Evolutionary conservation across 2,888 invertebrate genomes (phyloP), one percentile per base, ranked within the genome.

Genomic region (Monochamus alternatus): DNA sequence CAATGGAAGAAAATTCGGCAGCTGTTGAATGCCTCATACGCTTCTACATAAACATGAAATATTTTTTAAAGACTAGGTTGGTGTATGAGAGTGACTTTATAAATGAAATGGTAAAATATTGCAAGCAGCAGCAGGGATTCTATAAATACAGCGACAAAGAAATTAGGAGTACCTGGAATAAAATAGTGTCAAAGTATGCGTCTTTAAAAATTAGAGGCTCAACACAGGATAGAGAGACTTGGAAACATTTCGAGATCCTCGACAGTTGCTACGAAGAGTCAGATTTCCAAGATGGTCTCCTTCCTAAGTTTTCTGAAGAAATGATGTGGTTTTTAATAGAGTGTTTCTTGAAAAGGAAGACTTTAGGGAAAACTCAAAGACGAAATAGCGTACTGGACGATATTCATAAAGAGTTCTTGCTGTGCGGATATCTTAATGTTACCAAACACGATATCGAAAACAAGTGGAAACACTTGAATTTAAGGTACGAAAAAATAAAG

Each of bases 201-300:
- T 72, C 77, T n/a, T 70, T 75, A n/a, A 79, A 77, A 59, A 70
- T 72, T 12, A 73, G 73, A 47, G 77, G 73, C n/a, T 55, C 73
- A 10, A 65, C 47, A n/a, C 77, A 79, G 52, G 69, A 77, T 22
- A 79, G 60, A 59, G 74, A 77, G 22, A 58, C 73, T 58, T 79
- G 79, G 79, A 74, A 79, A 31, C 77, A 75, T 44, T 79, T 73
- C 59, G 66, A 75, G 44, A 74, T 79, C 62, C 73, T 79, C 69
- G 79, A 79, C 69, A 75, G 74, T 70, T 79, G 79, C 69, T 79
- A 74, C 69, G 79, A 79, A 47, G 70, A 70, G 31, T 65, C 65
- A 38, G 74, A 70, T 65, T 71, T 71, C 38, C 63, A 63, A n/a
- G 62, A 71, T 43, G 63, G 63, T 14, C 52, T 52, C 7, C 52